These are phyloP conservation scores for Glomeris marginata DNA, from an alignment of 2,888 invertebrate genomes.

Conservation along the genomic window DNA sequence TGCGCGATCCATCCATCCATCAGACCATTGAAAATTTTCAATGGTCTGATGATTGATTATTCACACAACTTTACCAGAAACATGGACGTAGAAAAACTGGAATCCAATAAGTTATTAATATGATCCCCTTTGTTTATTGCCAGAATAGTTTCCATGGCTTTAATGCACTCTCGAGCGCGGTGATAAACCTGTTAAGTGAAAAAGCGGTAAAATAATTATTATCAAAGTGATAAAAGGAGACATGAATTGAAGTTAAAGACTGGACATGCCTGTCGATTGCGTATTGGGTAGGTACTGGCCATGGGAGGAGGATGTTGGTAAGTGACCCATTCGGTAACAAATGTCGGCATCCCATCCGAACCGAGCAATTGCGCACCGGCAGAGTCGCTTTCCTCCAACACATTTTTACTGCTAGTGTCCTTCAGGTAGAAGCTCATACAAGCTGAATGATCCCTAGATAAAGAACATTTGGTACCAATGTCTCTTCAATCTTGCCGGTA, in stretches of 20 bases:
- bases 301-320: conserved; percentile 1
- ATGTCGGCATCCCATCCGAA: not conserved
- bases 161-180: conserved; percentile 37
- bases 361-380: not conserved
- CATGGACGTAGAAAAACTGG: conserved; percentile 27
- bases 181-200: conserved; percentile 31
- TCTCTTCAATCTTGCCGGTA: too few species aligned
- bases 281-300: conserved; percentile 4
- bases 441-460: conserved; percentile 19
- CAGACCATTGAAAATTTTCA: too few species aligned
- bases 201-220: too few species aligned
- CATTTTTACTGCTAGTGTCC: conserved; percentile 3
- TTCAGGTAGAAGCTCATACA: conserved; percentile 17
- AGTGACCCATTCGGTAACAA: conserved; percentile 2
- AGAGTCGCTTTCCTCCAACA: not conserved
- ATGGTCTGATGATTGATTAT: conserved; percentile 11
- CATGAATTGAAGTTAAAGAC: not conserved
- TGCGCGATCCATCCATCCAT: conserved; percentile 19
- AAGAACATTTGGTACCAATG: not conserved
- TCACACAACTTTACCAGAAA: conserved; percentile 26
- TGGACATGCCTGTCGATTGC: conserved; percentile 9
- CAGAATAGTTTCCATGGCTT: conserved; percentile 35
- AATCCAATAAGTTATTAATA: conserved; percentile 35
- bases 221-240: too few species aligned
- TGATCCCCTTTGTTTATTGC: conserved; percentile 35